Base-by-base conservation (phyloP, 1,140 invertebrate genomes). In the Ephestia elutella region DNA sequence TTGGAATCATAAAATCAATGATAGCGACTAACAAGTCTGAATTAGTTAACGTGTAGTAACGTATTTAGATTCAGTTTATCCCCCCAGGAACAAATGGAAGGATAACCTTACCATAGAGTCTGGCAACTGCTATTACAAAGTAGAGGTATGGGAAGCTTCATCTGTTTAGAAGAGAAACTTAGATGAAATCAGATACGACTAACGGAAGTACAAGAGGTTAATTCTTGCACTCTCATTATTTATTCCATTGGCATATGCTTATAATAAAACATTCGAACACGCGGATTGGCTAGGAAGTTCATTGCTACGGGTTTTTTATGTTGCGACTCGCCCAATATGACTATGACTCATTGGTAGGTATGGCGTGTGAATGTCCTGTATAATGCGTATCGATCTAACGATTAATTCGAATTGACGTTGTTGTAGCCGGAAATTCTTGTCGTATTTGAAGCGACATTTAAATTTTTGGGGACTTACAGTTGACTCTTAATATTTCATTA, bases 201-300 rank as follows among this genome's bases (percentile, higher is more conserved):
- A 7, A 10, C 21, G 21, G 2, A 7, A 3, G 7, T 10, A 32
- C 4, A 32, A 32, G 4, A 7, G 8, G 4, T 25, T 3, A 32
- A 32, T 32, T 32, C 9, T 13, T 15, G 38, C 15, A 15, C 38
- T 15, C n/a, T 44, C 38, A 44, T 17, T 44, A 13, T 44, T 44
- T 44, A 10, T 44, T n/a, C 38, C 13, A 44, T 44, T 44, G 38
- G 13, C n/a, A 44, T 83, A 81, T 77, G 73, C 71, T 73, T 73
- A 75, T 78, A 59, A 80, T 81, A 80, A 79, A 83, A 82, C 77
- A 80, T 77, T 76, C 66, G 74, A 71, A 78, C 71, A 68, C 72
- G 73, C 67, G 71, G 65, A 78, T 78, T 82, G 71, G 69, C 72
- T 72, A 71, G 68, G 71, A 75, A 69, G 78, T 84, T 82, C 81